Evolutionary conservation across 1,140 invertebrate species (phyloP), one percentile per base, ranked within the genome.

Genomic region (Samia ricini): DNA sequence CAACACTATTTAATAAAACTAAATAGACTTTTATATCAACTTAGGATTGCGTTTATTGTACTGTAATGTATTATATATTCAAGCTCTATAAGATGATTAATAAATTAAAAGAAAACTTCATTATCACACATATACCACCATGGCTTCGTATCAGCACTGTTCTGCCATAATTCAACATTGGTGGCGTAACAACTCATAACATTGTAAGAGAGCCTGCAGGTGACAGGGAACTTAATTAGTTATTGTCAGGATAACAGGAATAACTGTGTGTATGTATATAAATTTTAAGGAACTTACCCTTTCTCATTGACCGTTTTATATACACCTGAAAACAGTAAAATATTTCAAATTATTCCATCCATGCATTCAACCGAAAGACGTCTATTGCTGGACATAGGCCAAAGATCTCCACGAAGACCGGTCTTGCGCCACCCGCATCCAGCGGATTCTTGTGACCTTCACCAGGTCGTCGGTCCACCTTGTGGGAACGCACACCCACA

Each of bases 271-370:
- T n/a, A n/a, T n/a, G n/a, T n/a, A n/a, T n/a, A n/a, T n/a, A n/a
- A n/a, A n/a, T n/a, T n/a, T n/a, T n/a, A n/a, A n/a, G n/a, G n/a
- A 36, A 78, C 85, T 83, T 65, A 89, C 87, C 81, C 77, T 66
- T 78, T 74, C 60, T 77, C 76, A 49, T 69, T 79, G 1, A 74
- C 71, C 26, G 72, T 67, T 77, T 79, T 83, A 63, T 88, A 89
- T n/a, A 89, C 60, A 66, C 86, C 86, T 89, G 70, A 33, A 82
- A 85, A 55, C 42, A 61, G 66, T 72, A 61, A 61, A 24, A 8
- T 2, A 24, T 24, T 26, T 26, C 61, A 58, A 48, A 19, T 20
- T 51, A n/a, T 62, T 23, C 18, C 1, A n/a, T n/a, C n/a, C n/a
- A n/a, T n/a, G n/a, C n/a, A n/a, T n/a, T n/a, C n/a, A n/a, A n/a